Evolutionary conservation across 2,797 vertebrate genomes (phyloP), one percentile per base, ranked within the genome.

Genomic region (Acipenser ruthenus): DNA sequence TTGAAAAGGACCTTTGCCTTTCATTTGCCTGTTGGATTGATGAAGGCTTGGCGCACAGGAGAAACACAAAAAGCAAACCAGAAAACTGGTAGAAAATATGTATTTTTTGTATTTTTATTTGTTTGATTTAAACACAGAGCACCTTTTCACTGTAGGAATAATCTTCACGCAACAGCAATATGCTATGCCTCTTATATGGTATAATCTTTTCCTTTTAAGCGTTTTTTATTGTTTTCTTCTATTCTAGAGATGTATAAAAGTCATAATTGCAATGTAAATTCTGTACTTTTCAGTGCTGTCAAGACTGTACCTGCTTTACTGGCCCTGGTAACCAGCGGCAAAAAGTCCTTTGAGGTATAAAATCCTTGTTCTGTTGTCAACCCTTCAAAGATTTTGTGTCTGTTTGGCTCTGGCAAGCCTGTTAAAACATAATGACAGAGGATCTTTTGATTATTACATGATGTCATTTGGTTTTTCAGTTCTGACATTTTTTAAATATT

Each of bases 341-440:
- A 80, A 71, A 98, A 97, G 77, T 96, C 94, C 86, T 99, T 97
- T 23, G 95, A 98, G 6, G 95, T 96, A 72, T 93, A 96, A 83
- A 99, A 97, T 7, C 95, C 95, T 69, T 96, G 90, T 63, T 91
- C 85, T 68, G 77, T 78, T 11, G 76, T 89, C 73, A 97, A 79
- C 73, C 80, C 90, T 74, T 92, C 72, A 75, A 98, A 98, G 70
- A 95, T 85, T 55, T 64, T 50, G 71, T 93, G 90, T 82, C 83
- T 90, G 69, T 96, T 96, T 68, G 95, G 92, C 73, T 97, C 92
- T 62, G 95, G 94, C 37, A 97, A 88, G 86, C 95, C 95, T 96
- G 9, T 70, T 10, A 67, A 1, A 77, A 70, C 37, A 60, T 55
- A 71, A 73, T 72, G 72, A 72, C 71, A 70, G 61, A 69, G 11